Evolutionary conservation across 2,113 vertebrate genomes (phyloP).

Genomic region (Spea bombifrons): DNA sequence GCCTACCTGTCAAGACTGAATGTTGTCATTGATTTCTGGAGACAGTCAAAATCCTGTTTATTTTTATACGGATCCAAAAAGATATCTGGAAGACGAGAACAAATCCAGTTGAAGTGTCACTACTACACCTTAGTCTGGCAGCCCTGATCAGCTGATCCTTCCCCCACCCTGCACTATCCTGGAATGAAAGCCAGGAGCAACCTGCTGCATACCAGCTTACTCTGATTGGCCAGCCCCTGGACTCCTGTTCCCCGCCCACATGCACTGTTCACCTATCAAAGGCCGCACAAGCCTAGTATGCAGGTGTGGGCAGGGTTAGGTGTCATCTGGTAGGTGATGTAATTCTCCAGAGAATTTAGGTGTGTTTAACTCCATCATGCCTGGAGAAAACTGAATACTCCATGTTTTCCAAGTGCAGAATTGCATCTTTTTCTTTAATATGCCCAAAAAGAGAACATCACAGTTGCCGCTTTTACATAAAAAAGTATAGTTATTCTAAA

Average conservation of each 20-base stretch:
- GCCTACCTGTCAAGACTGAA: background rate
- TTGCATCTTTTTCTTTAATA: background rate
- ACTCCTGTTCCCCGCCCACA: constrained; percentile 12
- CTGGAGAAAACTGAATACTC: background rate
- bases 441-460: background rate
- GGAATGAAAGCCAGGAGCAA: constrained; percentile 32
- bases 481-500: no score
- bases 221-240: constrained; percentile 28
- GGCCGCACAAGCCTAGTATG: background rate
- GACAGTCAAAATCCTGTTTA: background rate
- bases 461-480: no score
- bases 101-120: background rate
- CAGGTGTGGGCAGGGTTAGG: constrained; percentile 33
- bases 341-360: constrained; percentile 3
- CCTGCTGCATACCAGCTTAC: constrained; percentile 10
- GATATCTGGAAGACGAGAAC: background rate
- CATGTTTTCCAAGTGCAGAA: no score
- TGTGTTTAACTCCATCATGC: constrained; percentile 23
- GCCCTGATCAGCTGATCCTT: constrained; percentile 37
- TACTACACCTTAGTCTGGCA: background rate
- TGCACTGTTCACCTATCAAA: background rate
- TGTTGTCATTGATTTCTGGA: background rate
- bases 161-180: constrained; percentile 33
- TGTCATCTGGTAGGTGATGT: constrained; percentile 35
- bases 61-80: background rate